Percentiles rank a stretch among this genome's conserved stretches.
phyloP scores from a whole-genome alignment of 1,140 invertebrate species.

The Drosophila prosaltans region DNA sequence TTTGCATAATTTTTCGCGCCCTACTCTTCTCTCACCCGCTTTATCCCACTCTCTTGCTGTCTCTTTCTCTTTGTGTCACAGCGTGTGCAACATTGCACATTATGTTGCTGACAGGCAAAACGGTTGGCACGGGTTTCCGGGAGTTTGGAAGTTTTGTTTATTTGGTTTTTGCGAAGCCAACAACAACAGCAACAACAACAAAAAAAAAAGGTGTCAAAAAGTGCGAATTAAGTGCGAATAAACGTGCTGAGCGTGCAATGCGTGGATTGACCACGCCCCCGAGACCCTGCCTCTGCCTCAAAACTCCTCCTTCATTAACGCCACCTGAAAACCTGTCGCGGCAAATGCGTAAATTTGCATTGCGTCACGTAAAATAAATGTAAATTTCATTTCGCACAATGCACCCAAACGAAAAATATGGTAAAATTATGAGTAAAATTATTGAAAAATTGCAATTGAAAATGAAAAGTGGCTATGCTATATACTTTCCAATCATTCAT shows the following conservation, averaged over 20 bases:
- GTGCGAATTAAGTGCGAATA: constrained; percentile 81
- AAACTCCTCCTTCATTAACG: neutral
- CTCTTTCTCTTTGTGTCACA: constrained; percentile 15
- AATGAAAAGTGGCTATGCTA: neutral
- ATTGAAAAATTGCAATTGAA: constrained; percentile 18
- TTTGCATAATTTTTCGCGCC: constrained; percentile 76
- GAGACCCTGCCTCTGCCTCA: neutral
- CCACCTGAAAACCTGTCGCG: constrained; percentile 33
- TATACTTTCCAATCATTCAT: neutral
- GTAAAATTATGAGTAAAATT: constrained; percentile 66
- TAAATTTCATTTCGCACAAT: constrained; percentile 69
- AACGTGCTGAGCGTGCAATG: constrained; percentile 77
- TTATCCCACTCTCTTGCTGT: neutral
- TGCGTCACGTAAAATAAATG: constrained; percentile 69
- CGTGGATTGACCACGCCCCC: constrained; percentile 47
- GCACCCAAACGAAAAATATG: constrained; percentile 27
- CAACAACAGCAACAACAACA: constrained; percentile 1
- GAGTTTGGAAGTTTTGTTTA: constrained; percentile 44
- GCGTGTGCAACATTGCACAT: constrained; percentile 49
- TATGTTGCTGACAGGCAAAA: constrained; percentile 64
- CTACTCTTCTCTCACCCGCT: neutral
- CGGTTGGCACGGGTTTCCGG: neutral
- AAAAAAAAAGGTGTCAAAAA: constrained; percentile 74
- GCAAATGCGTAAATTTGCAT: constrained; percentile 64
- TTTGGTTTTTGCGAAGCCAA: constrained; percentile 54